Evolutionary conservation across 2,113 vertebrate species (phyloP).

Genomic region (Hipposideros armiger): DNA sequence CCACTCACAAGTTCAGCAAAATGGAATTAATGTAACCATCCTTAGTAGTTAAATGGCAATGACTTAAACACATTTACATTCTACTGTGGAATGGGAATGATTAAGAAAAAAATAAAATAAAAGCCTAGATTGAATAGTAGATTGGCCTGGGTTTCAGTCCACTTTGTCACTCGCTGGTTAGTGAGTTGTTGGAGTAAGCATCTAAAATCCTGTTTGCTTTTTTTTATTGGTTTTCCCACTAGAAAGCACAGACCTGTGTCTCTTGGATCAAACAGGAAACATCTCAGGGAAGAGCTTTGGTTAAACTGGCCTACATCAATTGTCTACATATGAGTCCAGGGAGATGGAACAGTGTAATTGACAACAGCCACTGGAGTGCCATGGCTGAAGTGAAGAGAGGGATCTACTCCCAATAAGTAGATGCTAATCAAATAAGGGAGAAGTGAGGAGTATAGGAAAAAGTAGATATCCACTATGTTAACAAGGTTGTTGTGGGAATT

Average conservation of each 20-base stretch:
- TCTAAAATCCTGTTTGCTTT: background rate
- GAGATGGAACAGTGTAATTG: background rate
- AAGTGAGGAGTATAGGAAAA: background rate
- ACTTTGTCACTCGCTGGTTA: background rate
- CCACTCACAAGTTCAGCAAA: background rate
- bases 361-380: background rate
- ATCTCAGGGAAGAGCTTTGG: background rate
- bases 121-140: background rate
- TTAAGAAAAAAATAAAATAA: background rate
- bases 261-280: background rate
- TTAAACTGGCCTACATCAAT: background rate
- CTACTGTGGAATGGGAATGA: background rate
- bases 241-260: background rate
- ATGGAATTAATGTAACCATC: background rate
- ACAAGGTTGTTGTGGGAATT: background rate
- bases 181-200: background rate
- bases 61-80: background rate
- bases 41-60: background rate
- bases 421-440: background rate
- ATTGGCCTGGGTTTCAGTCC: background rate
- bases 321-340: background rate
- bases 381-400: background rate
- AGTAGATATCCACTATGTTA: background rate
- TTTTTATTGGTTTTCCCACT: background rate
- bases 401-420: background rate